Percentiles rank a stretch among this genome's conserved stretches.
These are phyloP conservation scores for Panthera tigris DNA, from an alignment of 2,113 vertebrate genomes.

Conservation along the genomic window DNA sequence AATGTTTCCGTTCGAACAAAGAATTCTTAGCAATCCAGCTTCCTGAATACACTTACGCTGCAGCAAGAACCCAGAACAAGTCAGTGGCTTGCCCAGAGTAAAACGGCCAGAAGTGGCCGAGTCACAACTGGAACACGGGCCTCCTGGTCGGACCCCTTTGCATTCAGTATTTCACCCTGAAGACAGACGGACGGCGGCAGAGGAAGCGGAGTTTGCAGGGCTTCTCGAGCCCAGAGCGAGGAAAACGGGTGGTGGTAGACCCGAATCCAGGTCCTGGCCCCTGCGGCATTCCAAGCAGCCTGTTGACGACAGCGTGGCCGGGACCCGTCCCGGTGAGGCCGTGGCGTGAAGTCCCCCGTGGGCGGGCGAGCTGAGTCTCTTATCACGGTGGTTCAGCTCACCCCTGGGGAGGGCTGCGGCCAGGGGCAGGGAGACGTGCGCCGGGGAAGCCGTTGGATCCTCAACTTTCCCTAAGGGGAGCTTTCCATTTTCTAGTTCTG, in stretches of 20 bases:
- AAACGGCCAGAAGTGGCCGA: background rate
- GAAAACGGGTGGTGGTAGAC: rapidly evolving
- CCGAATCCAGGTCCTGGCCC: rapidly evolving
- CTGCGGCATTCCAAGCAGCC: background rate
- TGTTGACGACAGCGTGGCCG: background rate
- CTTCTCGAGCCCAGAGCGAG: background rate
- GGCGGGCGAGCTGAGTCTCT: too few species aligned
- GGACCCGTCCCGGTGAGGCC: background rate
- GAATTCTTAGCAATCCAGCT: background rate
- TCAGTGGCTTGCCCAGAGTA: background rate
- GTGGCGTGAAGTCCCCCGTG: background rate
- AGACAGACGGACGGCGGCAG: background rate
- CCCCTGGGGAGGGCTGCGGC: background rate
- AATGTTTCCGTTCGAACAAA: background rate
- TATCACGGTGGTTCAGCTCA: rapidly evolving
- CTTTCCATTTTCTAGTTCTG: background rate
- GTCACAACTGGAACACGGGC: background rate
- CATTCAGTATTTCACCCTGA: background rate
- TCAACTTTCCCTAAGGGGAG: background rate
- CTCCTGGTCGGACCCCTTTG: background rate
- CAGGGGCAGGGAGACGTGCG: rapidly evolving
- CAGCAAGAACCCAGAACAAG: background rate
- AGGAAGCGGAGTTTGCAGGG: background rate
- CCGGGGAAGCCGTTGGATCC: background rate
- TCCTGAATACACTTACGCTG: too few species aligned